A percentile compares a stretch with the other conserved stretches of the same genome.
phyloP scores from a whole-genome alignment of 2,797 vertebrate species.

The Cirrhinus molitorella region DNA sequence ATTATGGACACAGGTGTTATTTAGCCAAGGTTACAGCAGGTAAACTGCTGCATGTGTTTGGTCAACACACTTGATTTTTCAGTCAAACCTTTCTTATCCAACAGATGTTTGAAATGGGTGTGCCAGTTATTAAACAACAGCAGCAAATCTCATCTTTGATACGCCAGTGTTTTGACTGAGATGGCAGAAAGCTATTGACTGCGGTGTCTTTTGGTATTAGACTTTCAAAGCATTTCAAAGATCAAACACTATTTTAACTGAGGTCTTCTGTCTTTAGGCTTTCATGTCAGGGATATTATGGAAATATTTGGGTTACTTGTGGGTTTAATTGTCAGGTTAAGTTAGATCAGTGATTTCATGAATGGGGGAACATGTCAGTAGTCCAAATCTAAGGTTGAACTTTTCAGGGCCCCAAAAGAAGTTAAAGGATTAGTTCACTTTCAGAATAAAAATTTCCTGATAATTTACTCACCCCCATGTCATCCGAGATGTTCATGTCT shows the following conservation, averaged over 20 bases:
- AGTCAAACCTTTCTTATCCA: constrained; percentile 10
- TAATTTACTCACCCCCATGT: no score
- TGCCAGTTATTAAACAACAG: constrained; percentile 11
- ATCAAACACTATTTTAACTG: constrained; percentile 22
- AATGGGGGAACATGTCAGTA: background rate
- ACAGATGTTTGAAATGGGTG: constrained; percentile 25
- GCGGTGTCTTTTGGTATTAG: background rate
- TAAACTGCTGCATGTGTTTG: constrained; percentile 39
- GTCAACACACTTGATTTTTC: constrained; percentile 9
- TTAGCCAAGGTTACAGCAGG: constrained; percentile 34
- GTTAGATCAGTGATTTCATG: background rate
- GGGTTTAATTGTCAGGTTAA: background rate
- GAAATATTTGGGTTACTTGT: constrained; percentile 4
- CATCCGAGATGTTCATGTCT: no score
- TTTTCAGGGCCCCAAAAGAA: background rate
- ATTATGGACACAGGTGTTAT: constrained; percentile 46
- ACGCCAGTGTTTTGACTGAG: constrained; percentile 17
- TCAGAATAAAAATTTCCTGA: no score
- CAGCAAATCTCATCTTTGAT: background rate
- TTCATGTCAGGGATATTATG: constrained; percentile 4
- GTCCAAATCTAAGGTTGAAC: background rate
- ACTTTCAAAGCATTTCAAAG: constrained; percentile 17
- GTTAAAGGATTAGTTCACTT: no score
- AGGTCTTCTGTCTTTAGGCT: background rate
- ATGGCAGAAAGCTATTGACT: constrained; percentile 10